Evolutionary conservation across 2,113 vertebrate species (phyloP).

Genomic region (Grammomys dolichurus): DNA sequence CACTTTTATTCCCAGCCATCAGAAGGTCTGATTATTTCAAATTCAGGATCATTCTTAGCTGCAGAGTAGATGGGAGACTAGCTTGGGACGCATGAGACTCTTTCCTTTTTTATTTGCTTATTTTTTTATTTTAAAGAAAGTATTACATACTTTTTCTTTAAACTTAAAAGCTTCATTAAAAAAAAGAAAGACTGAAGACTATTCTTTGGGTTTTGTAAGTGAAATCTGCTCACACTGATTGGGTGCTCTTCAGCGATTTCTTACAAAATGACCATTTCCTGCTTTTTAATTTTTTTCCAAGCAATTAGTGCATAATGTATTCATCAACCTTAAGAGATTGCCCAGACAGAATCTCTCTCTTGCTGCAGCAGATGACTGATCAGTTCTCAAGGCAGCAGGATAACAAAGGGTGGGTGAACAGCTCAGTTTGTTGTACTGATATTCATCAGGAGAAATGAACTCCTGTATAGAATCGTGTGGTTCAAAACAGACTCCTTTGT

Average conservation of each 20-base stretch:
- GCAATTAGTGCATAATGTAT: conserved; percentile 40
- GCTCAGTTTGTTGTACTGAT: not conserved
- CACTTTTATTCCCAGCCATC: not conserved
- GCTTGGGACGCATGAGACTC: not conserved
- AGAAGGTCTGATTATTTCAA: too few species aligned
- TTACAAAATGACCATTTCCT: conserved; percentile 15
- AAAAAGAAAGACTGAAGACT: not conserved
- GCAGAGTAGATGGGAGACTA: not conserved
- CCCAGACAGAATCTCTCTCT: conserved; percentile 28
- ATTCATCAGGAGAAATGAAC: conserved; percentile 55
- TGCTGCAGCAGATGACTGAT: conserved; percentile 18
- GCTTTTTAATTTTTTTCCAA: conserved; percentile 50
- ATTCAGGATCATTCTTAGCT: not conserved
- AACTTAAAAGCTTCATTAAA: not conserved
- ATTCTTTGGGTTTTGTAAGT: conserved; percentile 7
- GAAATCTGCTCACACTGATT: conserved; percentile 22
- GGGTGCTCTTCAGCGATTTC: conserved; percentile 35
- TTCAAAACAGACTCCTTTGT: conserved; percentile 55
- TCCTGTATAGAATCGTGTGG: conserved; percentile 33
- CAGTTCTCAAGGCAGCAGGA: conserved; percentile 33
- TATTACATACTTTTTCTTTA: not conserved
- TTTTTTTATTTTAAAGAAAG: not conserved
- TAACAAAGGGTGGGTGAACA: not conserved
- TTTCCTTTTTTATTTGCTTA: not conserved
- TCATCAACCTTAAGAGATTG: conserved; percentile 62